Evolutionary conservation across 2,113 vertebrate species (phyloP).

Genomic region (Phainopepla nitens): DNA sequence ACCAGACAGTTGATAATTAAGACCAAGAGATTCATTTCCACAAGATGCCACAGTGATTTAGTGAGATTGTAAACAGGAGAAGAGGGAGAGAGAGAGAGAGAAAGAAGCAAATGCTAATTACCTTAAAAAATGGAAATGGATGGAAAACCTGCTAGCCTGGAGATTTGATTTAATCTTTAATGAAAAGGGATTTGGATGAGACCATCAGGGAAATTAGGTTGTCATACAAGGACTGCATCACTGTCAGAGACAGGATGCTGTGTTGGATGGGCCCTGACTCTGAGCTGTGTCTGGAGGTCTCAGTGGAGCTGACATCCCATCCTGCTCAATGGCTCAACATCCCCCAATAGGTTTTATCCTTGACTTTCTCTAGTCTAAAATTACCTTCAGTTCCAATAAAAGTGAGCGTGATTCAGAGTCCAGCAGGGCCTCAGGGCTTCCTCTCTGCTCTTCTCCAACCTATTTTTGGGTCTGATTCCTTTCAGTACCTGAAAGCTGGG

Average conservation of each 20-base stretch:
- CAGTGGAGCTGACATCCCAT: not conserved
- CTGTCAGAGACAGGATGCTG: not conserved
- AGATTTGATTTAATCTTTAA: conserved; percentile 49
- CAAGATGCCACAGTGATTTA: conserved; percentile 11
- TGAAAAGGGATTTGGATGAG: conserved; percentile 1
- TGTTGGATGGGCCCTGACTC: not conserved
- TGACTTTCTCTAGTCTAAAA: not conserved
- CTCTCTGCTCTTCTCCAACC: not conserved
- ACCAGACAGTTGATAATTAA: conserved; percentile 19
- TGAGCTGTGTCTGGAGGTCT: not conserved
- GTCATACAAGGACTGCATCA: conserved; percentile 42
- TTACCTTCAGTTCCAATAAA: not conserved
- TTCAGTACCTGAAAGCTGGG: conserved; percentile 84
- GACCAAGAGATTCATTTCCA: conserved; percentile 36
- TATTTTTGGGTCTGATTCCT: not conserved
- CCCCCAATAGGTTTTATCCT: not conserved
- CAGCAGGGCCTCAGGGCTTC: not conserved
- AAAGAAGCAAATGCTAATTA: not conserved
- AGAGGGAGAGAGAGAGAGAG: not conserved
- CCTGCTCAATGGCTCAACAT: not conserved
- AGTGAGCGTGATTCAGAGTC: not conserved
- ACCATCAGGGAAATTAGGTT: conserved; percentile 40
- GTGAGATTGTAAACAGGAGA: conserved; percentile 22
- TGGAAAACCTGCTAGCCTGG: conserved; percentile 16
- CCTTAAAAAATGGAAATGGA: conserved; percentile 34